Percentiles rank a stretch among this genome's conserved stretches.
These are phyloP conservation scores for Gonioctena quinquepunctata DNA, from an alignment of 1,140 invertebrate species.

Conservation along the genomic window DNA sequence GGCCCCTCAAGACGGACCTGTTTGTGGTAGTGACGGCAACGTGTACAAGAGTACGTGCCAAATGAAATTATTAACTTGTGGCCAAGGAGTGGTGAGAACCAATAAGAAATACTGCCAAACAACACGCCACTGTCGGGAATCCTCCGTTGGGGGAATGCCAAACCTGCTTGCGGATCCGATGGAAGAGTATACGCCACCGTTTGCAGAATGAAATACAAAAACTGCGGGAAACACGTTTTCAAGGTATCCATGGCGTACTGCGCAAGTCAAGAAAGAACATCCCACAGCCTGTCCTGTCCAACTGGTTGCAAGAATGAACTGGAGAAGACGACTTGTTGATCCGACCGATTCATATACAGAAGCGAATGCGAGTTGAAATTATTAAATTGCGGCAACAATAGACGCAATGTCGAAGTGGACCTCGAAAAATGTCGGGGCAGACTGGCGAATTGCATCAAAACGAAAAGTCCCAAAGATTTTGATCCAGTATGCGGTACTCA, in stretches of 20 bases:
- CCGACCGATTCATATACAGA: slow-evolving; percentile 84
- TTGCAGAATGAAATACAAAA: slow-evolving; percentile 90
- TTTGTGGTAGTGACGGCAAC: slow-evolving; percentile 90
- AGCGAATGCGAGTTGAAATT: slow-evolving; percentile 89
- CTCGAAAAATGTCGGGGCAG: slow-evolving; percentile 76
- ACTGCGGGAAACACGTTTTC: slow-evolving; percentile 92
- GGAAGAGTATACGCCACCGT: slow-evolving; percentile 88
- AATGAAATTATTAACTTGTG: slow-evolving; percentile 88
- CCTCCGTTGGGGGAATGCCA: slow-evolving; percentile 86
- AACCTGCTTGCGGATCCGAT: slow-evolving; percentile 90
- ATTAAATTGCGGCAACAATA: slow-evolving; percentile 74
- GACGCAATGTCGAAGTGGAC: slow-evolving; percentile 70
- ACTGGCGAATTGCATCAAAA: slow-evolving; percentile 72
- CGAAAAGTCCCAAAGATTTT: slow-evolving; percentile 64
- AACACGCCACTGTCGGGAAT: slow-evolving; percentile 87
- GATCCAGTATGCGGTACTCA: slow-evolving; percentile 86
- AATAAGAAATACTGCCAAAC: slow-evolving; percentile 88
- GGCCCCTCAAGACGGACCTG: slow-evolving; percentile 81
- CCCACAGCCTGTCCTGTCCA: slow-evolving; percentile 66
- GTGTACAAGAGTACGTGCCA: slow-evolving; percentile 93
- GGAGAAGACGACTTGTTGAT: slow-evolving; percentile 79
- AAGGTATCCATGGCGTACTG: slow-evolving; percentile 89
- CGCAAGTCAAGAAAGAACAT: slow-evolving; percentile 74
- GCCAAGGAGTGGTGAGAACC: slow-evolving; percentile 81
- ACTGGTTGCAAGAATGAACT: slow-evolving; percentile 69